A percentile compares a stretch with the other conserved stretches of the same genome.
These are phyloP conservation scores for Chlorocebus sabaeus DNA, from an alignment of 2,113 vertebrate genomes.

Conservation along the genomic window DNA sequence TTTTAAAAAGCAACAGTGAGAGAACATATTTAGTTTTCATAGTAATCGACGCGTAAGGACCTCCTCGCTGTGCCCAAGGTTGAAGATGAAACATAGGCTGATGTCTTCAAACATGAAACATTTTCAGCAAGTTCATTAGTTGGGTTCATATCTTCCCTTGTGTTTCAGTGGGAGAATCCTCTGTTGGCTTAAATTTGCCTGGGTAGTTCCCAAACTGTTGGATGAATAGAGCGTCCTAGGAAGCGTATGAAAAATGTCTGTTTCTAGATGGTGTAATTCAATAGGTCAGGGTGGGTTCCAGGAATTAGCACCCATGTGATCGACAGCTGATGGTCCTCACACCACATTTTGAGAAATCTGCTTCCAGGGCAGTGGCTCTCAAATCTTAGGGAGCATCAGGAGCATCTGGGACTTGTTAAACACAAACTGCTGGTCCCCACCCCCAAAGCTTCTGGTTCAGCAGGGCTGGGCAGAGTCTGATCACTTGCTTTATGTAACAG, in stretches of 20 bases:
- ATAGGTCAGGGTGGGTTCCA: neutral
- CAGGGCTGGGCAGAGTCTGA: neutral
- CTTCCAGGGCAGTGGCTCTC: neutral
- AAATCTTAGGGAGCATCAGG: rapidly evolving
- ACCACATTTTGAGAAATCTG: neutral
- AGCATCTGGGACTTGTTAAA: neutral
- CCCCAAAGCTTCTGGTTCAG: neutral
- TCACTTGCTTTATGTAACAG: neutral
- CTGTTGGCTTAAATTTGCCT: neutral
- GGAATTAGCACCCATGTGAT: neutral
- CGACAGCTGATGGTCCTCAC: neutral
- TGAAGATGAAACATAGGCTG: neutral
- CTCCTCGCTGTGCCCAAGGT: too few species aligned
- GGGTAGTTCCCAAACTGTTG: neutral
- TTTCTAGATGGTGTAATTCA: neutral
- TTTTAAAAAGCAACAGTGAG: neutral
- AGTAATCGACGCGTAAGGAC: neutral
- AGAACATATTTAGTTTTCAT: neutral
- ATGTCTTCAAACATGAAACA: neutral
- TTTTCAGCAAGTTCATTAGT: neutral
- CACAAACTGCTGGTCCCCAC: neutral
- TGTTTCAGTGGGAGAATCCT: neutral
- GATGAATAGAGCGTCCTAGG: neutral
- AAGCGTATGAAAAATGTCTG: neutral
- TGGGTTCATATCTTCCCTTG: neutral